Base-by-base conservation (phyloP, 1,140 invertebrate genomes). In the Lepidurus apus region DNA sequence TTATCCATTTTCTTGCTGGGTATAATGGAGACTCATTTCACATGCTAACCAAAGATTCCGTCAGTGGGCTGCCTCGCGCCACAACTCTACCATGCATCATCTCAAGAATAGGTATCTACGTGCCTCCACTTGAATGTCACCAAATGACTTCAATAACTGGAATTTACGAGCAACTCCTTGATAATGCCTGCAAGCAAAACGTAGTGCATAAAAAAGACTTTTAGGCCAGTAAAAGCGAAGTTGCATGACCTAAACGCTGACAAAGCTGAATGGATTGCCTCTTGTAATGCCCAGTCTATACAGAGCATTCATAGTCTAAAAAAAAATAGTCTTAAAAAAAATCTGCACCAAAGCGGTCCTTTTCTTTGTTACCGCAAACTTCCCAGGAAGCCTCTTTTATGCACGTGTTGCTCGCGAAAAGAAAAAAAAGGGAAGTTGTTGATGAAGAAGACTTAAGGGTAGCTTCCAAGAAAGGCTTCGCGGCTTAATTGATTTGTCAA, bases 21-120 rank as follows among this genome's bases (percentile, higher is more conserved):
- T 7, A 65, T 65, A 65, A 65, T 21, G 53, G 21, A 21, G n/a
- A 65, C 17, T 65, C 53, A 65, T 65, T 65, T 21, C 17, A 21
- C 53, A 65, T 65, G 53, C 53, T n/a, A 65, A 65, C 53, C 53
- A 65, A 65, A n/a, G 53, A 65, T 65, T 65, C 53, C n/a, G 21
- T n/a, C 53, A 4, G 17, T 65, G 21, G 21, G 53, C 21, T 65
- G 9, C 53, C 21, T 21, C 17, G 53, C 53, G 21, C 8, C 53
- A 65, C 17, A 65, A 34, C 17, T 65, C 53, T 65, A 13, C 13
- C 13, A 34, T 34, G 34, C 53, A 7, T 65, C 17, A 21, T 65
- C 53, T 65, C 17, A 21, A 65, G 21, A 65, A 21, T n/a, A 65
- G 8, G 53, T 21, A 7, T 65, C 21, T 17, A 21, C 53, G 21